These are phyloP conservation scores for Grammomys surdaster DNA, from an alignment of 2,113 vertebrate genomes.

Conservation along the genomic window DNA sequence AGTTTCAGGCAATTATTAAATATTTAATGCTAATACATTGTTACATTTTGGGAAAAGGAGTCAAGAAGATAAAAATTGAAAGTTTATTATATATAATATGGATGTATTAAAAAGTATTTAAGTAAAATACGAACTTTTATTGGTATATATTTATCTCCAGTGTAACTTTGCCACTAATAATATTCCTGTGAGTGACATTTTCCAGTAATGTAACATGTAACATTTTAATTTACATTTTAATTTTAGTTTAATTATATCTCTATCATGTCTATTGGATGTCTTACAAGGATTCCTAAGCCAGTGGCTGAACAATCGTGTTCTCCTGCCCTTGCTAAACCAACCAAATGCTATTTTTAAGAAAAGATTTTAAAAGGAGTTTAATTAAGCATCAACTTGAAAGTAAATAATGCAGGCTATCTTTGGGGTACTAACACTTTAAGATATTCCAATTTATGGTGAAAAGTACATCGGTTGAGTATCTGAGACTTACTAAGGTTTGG, in stretches of 20 bases:
- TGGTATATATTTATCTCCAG: background rate
- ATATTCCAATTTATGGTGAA: background rate
- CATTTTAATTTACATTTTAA: background rate
- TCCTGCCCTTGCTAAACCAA: background rate
- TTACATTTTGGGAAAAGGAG: background rate
- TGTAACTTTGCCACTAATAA: background rate
- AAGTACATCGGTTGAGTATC: background rate
- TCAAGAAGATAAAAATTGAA: background rate
- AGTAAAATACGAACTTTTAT: background rate
- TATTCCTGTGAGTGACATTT: background rate
- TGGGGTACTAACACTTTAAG: background rate
- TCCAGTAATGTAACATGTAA: background rate
- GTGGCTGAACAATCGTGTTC: background rate
- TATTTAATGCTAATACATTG: background rate
- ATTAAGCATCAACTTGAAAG: background rate
- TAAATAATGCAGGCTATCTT: background rate
- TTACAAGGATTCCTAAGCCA: background rate
- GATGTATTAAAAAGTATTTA: background rate
- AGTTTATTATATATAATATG: background rate
- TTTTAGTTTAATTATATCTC: background rate
- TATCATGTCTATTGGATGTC: background rate
- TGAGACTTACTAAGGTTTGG: too few relatives aligned
- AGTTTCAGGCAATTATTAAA: slow-evolving; percentile 43
- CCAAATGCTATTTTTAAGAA: background rate
- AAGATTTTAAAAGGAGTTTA: background rate